Percentiles rank a stretch among this genome's conserved stretches.
These are phyloP conservation scores for Miltochrista miniata DNA, from an alignment of 2,888 invertebrate species.

Conservation along the genomic window DNA sequence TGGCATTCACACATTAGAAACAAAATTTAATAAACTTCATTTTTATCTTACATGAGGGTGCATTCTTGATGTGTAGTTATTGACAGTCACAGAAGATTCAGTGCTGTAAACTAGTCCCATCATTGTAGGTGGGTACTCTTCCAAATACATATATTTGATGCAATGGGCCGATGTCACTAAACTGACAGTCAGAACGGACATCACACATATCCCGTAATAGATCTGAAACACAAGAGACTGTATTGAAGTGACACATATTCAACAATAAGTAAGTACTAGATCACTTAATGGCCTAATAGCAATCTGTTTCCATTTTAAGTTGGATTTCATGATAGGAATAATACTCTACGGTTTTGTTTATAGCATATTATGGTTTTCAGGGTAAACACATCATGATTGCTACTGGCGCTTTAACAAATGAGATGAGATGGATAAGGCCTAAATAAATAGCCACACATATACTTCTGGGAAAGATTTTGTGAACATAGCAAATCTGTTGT, in stretches of 20 bases:
- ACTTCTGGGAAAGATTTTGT: too few species aligned
- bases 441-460: too few species aligned
- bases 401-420: too few species aligned
- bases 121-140: slow-evolving; percentile 64
- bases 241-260: too few species aligned
- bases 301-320: too few species aligned
- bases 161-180: slow-evolving; percentile 98
- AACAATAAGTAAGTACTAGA: too few species aligned
- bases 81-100: slow-evolving; percentile 54
- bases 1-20: background rate
- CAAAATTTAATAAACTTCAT: background rate
- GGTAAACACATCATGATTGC: background rate
- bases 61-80: slow-evolving; percentile 62
- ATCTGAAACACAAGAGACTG: slow-evolving; percentile 81
- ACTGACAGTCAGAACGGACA: slow-evolving; percentile 92
- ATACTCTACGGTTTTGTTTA: too few species aligned
- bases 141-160: slow-evolving; percentile 92
- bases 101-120: slow-evolving; percentile 73
- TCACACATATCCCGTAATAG: slow-evolving; percentile 94
- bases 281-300: too few species aligned
- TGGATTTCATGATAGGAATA: too few species aligned
- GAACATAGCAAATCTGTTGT: too few species aligned
- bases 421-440: too few species aligned
- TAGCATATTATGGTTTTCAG: too few species aligned
- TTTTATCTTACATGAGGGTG: slow-evolving; percentile 57